A percentile compares a stretch with the other conserved stretches of the same genome.
Conservation (phyloP, 2,888 invertebrate species). For the Rhagium mordax region DNA sequence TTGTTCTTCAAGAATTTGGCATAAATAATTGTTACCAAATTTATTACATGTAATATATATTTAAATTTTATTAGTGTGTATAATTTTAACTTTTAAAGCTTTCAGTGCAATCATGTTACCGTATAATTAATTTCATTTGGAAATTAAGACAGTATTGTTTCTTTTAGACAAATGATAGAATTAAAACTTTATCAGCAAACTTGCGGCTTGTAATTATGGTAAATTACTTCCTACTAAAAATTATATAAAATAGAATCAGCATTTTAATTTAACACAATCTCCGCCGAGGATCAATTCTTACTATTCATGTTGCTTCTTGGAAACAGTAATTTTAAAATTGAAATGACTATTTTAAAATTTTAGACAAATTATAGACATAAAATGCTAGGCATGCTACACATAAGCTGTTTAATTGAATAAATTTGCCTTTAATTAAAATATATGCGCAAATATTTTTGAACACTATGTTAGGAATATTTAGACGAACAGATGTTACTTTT, state of each 20-base stretch:
- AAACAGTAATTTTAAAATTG: neutral
- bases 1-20: neutral
- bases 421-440: neutral
- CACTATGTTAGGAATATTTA: neutral
- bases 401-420: neutral
- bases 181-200: constrained; percentile 3
- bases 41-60: constrained; percentile 7
- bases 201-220: constrained; percentile 17
- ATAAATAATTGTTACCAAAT: constrained; percentile 7
- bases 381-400: neutral
- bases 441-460: neutral
- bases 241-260: constrained; percentile 10
- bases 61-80: constrained; percentile 17
- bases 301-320: neutral
- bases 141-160: constrained; percentile 10
- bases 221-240: constrained; percentile 23
- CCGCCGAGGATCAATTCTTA: neutral
- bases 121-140: constrained; percentile 13
- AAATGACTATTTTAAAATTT: neutral
- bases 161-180: constrained; percentile 6
- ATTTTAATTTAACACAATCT: constrained; percentile 13
- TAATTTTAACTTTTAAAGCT: constrained; percentile 13
- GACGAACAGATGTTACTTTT: no score
- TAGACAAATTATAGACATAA: neutral
- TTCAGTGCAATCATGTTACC: neutral